Base-by-base conservation (phyloP, 2,113 vertebrate genomes). In the Lepidothrix coronata region DNA sequence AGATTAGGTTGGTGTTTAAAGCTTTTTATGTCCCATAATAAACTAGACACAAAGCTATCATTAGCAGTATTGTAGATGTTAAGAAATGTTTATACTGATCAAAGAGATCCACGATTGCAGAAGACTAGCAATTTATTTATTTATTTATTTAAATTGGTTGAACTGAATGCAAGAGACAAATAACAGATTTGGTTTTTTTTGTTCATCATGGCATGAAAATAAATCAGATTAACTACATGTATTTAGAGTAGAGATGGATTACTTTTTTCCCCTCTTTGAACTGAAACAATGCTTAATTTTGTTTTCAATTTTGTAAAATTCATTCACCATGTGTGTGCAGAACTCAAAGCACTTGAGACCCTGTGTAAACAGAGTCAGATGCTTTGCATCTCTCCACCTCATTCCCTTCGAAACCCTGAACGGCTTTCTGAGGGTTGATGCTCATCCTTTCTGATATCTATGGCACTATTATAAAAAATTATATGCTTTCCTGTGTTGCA, bases 191-290 rank as follows among this genome's bases (percentile, higher is more conserved):
- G 46, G 20, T n/a, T 14, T 46, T 31, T 48, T 15, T 39, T 1
- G 2, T 46, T 76, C 33, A 41, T 22, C 25, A n/a, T 51, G 13
- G 5, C 55, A 43, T 43, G 4, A 61, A 88, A 83, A 54, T 13
- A 41, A 68, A 27, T 33, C 20, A 70, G 8, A 85, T 20, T 22
- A 41, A 35, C 55, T 27, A 14, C 0, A 8, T 1, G 2, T 20
- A 49, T n/a, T 82, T 72, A 37, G 54, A 48, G 6, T 27, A 46
- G 8, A 57, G 10, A 44, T 19, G 1, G 8, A 27, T 2, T 15
- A 9, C 2, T 48, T 57, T 61, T 44, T 46, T 6, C 1, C 33
- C 3, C 0, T 27, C 7, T 12, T 0, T 65, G 16, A 80, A 52
- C 4, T 31, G 6, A 19, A 28, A 43, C 55, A 62, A 46, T 3